A percentile compares a stretch with the other conserved stretches of the same genome.
Conservation (phyloP, 2,888 invertebrate species). For the Caenorhabditis wallacei region DNA sequence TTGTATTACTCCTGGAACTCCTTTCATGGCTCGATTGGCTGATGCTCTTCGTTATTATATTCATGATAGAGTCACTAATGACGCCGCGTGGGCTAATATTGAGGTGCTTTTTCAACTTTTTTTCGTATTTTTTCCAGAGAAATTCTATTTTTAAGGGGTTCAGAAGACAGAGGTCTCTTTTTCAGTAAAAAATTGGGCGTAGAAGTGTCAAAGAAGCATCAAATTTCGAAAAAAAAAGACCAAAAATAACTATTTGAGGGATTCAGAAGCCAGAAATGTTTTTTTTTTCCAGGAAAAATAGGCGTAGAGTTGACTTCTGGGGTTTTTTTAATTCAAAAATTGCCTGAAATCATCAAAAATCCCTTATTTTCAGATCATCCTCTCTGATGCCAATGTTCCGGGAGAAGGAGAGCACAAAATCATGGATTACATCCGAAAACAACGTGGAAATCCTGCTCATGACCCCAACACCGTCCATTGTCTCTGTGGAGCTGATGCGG, state of each 20-base stretch:
- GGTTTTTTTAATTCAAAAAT: no score
- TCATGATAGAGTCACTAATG: conserved; percentile 91
- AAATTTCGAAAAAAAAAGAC: no score
- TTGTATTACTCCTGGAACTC: conserved; percentile 97
- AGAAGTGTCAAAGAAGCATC: no score
- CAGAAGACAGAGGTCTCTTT: no score
- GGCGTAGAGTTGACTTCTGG: no score
- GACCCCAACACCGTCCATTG: conserved; percentile 98
- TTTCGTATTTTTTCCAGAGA: no score
- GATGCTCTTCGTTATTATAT: conserved; percentile 87
- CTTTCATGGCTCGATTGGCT: conserved; percentile 82
- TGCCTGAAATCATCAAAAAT: no score
- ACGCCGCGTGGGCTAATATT: conserved; percentile 95
- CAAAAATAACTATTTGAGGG: no score
- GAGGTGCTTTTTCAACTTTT: conserved; percentile 87
- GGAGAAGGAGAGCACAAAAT: conserved; percentile 99
- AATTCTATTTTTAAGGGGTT: no score
- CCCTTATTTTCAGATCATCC: conserved; percentile 87
- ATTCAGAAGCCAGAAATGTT: no score
- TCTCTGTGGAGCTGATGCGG: conserved; percentile 95
- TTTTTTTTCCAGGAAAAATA: no score
- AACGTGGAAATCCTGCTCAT: conserved; percentile 91
- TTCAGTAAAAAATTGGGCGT: no score
- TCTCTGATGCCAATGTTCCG: conserved; percentile 99
- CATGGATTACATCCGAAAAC: conserved; percentile 96